Percentiles rank a stretch among this genome's conserved stretches.
These are phyloP conservation scores for Tenthredo distinguenda DNA, from an alignment of 2,888 invertebrate genomes.

Conservation along the genomic window DNA sequence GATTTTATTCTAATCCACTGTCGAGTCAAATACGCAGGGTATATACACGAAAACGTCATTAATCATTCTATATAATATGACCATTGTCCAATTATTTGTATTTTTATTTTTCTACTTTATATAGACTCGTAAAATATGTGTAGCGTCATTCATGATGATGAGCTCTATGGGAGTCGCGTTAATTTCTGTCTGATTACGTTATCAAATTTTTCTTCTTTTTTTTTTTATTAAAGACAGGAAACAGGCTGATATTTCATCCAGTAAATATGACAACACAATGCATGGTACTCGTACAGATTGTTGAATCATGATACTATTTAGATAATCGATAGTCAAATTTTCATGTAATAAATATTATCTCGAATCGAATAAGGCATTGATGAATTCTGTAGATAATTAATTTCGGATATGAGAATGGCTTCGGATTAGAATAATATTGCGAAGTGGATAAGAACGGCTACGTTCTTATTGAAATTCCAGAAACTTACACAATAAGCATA, in stretches of 20 bases:
- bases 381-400: background rate
- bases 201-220: background rate
- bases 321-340: background rate
- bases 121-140: background rate
- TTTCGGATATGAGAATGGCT: background rate
- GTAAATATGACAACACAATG: background rate
- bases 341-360: background rate
- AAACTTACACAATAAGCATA: background rate
- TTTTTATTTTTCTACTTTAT: background rate
- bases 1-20: background rate
- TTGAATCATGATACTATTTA: background rate
- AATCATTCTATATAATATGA: background rate
- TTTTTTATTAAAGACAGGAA: background rate
- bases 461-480: background rate
- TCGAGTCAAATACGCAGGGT: background rate
- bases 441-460: background rate
- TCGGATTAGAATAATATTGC: background rate
- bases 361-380: background rate
- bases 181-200: slow-evolving; percentile 16
- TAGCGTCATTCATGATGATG: background rate
- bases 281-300: background rate
- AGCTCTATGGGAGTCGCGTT: background rate
- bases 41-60: background rate
- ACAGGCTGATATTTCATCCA: background rate
- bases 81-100: background rate